Conservation (phyloP, 1,140 invertebrate species). For the Cecropterus lyciades region DNA sequence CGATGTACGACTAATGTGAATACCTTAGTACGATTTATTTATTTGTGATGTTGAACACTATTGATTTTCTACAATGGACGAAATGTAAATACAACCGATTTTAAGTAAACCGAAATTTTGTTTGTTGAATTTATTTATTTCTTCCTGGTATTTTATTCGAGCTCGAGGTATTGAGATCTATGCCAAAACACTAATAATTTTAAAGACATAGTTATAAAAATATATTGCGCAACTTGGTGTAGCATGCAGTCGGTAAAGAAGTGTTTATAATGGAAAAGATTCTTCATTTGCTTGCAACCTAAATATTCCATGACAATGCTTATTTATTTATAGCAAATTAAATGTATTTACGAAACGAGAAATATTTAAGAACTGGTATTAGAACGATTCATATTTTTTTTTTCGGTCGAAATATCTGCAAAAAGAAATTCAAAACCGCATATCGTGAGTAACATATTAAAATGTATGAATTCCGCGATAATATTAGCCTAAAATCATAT, state of each 20-base stretch:
- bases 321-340: no score
- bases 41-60: slow-evolving; percentile 83
- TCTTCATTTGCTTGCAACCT: no score
- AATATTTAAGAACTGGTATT: no score
- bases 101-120: slow-evolving; percentile 83
- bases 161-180: neutral
- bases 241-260: slow-evolving; percentile 46
- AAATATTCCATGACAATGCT: no score
- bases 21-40: slow-evolving; percentile 83
- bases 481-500: no score
- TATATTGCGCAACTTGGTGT: slow-evolving; percentile 52
- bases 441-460: no score
- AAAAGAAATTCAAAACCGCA: no score
- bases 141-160: slow-evolving; percentile 38
- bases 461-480: no score
- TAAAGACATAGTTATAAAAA: slow-evolving; percentile 54
- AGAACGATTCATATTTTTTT: no score
- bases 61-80: slow-evolving; percentile 83
- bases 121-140: slow-evolving; percentile 81
- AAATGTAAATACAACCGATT: slow-evolving; percentile 84
- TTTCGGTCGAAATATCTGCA: no score
- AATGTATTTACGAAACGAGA: no score
- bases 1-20: slow-evolving; percentile 78
- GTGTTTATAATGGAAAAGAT: slow-evolving; percentile 40
- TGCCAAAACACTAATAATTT: slow-evolving; percentile 41